Evolutionary conservation across 2,113 vertebrate genomes (phyloP).

Genomic region (Symphodus melops): DNA sequence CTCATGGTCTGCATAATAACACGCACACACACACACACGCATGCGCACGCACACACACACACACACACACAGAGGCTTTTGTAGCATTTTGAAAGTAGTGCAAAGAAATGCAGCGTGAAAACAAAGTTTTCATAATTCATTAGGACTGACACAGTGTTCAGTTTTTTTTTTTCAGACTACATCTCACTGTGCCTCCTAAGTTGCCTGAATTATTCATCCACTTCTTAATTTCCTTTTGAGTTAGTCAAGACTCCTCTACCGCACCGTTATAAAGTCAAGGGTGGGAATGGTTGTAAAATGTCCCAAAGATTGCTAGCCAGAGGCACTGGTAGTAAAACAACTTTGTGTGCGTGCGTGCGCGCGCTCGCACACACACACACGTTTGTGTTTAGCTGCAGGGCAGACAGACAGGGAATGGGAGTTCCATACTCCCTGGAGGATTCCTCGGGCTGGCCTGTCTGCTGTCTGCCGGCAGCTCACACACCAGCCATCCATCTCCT

Average conservation of each 20-base stretch:
- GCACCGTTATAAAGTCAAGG: slow-evolving; percentile 61
- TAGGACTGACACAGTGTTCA: slow-evolving; percentile 69
- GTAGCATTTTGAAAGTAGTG: slow-evolving; percentile 77
- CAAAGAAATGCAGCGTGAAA: slow-evolving; percentile 81
- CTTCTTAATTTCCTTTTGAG: slow-evolving; percentile 79
- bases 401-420: slow-evolving; percentile 84
- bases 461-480: slow-evolving; percentile 83
- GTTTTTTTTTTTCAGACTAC: slow-evolving; percentile 53
- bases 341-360: slow-evolving; percentile 30
- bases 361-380: slow-evolving; percentile 27
- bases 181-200: slow-evolving; percentile 67
- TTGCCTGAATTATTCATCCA: slow-evolving; percentile 77
- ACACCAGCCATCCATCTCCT: slow-evolving; percentile 83
- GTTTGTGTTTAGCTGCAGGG: slow-evolving; percentile 80
- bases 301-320: slow-evolving; percentile 79
- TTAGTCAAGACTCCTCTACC: slow-evolving; percentile 62
- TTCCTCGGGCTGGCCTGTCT: slow-evolving; percentile 80
- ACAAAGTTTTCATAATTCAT: slow-evolving; percentile 83
- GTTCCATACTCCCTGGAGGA: slow-evolving; percentile 84
- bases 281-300: slow-evolving; percentile 77
- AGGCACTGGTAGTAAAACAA: slow-evolving; percentile 80
- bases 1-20: slow-evolving; percentile 78
- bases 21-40: slow-evolving; percentile 32
- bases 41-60: slow-evolving; percentile 29
- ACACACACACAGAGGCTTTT: slow-evolving; percentile 53